Percentiles rank a stretch among this genome's conserved stretches.
Conservation (phyloP, 2,113 vertebrate species). For the Clarias gariepinus region DNA sequence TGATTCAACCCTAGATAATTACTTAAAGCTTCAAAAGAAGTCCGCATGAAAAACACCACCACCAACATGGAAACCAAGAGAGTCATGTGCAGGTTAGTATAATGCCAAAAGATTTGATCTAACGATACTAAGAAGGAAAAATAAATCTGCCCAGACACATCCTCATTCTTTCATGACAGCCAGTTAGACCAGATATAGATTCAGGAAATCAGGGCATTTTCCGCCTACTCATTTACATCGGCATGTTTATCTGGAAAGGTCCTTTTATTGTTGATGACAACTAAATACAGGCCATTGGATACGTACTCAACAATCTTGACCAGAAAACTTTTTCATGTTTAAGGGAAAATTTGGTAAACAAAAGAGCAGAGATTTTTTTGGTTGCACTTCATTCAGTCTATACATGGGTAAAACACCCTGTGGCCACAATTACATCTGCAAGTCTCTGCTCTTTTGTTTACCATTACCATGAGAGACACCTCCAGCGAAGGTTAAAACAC, state of each 20-base stretch:
- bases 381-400: background rate
- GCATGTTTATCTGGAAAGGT: background rate
- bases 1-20: background rate
- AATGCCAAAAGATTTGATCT: constrained; percentile 15
- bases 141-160: constrained; percentile 12
- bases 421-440: background rate
- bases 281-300: background rate
- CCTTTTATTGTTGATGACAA: background rate
- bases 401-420: background rate
- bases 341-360: background rate
- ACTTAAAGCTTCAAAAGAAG: background rate
- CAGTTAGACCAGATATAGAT: background rate
- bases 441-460: no score
- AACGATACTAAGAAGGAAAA: background rate
- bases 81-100: background rate
- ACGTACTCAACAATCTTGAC: background rate
- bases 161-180: constrained; percentile 32
- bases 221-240: background rate
- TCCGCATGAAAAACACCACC: background rate
- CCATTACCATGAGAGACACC: no score
- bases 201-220: background rate
- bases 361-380: background rate
- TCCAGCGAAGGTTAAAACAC: no score
- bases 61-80: background rate
- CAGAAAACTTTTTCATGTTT: background rate